These are phyloP conservation scores for Oncorhynchus mykiss DNA, from an alignment of 2,113 vertebrate genomes.

Conservation along the genomic window DNA sequence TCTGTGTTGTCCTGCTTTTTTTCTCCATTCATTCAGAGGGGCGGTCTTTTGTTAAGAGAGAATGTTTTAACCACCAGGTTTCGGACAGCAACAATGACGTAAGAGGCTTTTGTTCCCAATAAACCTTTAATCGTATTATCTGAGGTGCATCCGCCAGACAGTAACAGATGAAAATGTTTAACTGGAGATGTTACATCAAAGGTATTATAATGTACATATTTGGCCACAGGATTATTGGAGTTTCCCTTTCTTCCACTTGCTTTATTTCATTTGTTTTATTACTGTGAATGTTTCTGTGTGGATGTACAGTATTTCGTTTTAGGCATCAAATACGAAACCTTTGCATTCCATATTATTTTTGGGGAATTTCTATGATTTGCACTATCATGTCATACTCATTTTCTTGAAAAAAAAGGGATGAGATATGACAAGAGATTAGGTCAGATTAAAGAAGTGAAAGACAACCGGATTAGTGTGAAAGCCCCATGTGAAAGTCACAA, in stretches of 20 bases:
- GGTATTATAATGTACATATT: background rate
- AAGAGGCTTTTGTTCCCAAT: constrained; percentile 77
- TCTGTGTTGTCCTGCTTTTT: background rate
- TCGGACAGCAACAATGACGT: constrained; percentile 41
- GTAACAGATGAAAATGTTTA: constrained; percentile 18
- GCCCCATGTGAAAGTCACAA: background rate
- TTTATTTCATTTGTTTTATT: no score
- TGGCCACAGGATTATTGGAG: no score
- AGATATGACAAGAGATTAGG: background rate
- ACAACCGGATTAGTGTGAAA: background rate
- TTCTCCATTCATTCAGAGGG: constrained; percentile 26
- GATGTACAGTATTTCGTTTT: no score
- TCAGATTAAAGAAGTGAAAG: background rate
- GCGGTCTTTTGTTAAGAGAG: constrained; percentile 29
- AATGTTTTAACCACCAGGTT: constrained; percentile 42
- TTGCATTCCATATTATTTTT: background rate
- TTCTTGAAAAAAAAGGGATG: background rate
- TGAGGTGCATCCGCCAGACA: constrained; percentile 62
- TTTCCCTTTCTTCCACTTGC: no score
- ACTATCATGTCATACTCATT: background rate
- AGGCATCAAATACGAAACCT: no score
- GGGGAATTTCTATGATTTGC: background rate
- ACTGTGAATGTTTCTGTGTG: no score
- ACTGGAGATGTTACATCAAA: constrained; percentile 19
- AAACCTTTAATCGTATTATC: constrained; percentile 90